Evolutionary conservation across 1,140 invertebrate species (phyloP).

Genomic region (Sitobion miscanthi): DNA sequence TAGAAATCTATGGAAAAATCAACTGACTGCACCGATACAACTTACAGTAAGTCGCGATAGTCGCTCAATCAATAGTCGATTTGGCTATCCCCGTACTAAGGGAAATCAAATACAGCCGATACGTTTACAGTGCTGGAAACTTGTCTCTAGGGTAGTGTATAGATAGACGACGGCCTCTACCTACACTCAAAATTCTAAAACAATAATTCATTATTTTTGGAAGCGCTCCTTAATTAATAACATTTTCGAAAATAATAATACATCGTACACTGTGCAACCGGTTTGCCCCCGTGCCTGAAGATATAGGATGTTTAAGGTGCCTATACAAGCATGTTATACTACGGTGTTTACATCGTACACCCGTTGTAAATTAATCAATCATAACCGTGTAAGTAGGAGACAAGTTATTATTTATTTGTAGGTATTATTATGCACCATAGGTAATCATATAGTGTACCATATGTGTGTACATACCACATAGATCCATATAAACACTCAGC

Average conservation of each 20-base stretch:
- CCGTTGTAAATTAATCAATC: not conserved
- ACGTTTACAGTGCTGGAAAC: not conserved
- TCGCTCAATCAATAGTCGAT: not conserved
- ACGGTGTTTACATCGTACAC: not conserved
- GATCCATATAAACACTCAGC: not conserved
- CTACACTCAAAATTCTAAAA: not conserved
- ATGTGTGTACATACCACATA: not conserved
- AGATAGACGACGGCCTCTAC: not conserved
- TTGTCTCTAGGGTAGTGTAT: not conserved
- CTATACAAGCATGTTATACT: not conserved
- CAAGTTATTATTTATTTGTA: not conserved
- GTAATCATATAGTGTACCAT: not conserved
- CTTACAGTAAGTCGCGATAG: not conserved
- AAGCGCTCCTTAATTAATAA: not conserved
- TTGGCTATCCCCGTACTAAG: not conserved
- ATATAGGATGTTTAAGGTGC: not conserved
- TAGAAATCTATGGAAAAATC: too few species aligned
- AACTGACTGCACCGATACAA: not conserved
- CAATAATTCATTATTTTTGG: not conserved
- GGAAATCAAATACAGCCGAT: not conserved
- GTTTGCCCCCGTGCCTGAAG: not conserved
- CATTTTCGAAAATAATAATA: not conserved
- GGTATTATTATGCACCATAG: not conserved
- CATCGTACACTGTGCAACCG: not conserved
- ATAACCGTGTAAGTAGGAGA: not conserved